Evolutionary conservation across 2,797 vertebrate species (phyloP).

Genomic region (Cyclura pinguis): DNA sequence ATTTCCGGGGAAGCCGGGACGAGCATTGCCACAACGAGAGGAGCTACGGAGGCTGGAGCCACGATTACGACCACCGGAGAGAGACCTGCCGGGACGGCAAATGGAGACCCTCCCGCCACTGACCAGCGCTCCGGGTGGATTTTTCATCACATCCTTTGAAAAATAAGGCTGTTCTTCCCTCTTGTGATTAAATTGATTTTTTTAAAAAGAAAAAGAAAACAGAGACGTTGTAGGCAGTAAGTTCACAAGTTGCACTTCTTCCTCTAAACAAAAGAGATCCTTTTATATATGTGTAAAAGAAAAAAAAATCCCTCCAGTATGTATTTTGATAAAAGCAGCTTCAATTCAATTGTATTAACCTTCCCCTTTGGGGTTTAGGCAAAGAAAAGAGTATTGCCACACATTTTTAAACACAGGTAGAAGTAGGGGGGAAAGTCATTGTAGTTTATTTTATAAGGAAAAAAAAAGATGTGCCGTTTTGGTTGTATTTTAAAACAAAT

Average conservation of each 20-base stretch:
- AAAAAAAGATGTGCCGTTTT: conserved; percentile 29
- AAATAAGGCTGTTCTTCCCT: conserved; percentile 25
- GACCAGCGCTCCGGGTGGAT: not conserved
- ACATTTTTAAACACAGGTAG: conserved; percentile 14
- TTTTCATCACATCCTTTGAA: conserved; percentile 5
- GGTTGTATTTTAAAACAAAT: conserved; percentile 61
- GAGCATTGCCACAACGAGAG: conserved; percentile 83
- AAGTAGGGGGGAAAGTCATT: conserved; percentile 22
- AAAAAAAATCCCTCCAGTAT: not conserved
- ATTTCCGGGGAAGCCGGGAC: conserved; percentile 77
- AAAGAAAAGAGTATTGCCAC: conserved; percentile 48
- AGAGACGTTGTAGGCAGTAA: conserved; percentile 30
- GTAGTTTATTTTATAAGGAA: conserved; percentile 41
- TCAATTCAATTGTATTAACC: conserved; percentile 37
- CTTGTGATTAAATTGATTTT: conserved; percentile 13
- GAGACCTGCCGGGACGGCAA: conserved; percentile 81
- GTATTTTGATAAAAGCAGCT: conserved; percentile 45
- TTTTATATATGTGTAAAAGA: not conserved
- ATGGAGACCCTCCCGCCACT: conserved; percentile 82
- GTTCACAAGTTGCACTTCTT: conserved; percentile 44
- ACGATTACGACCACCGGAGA: conserved; percentile 78
- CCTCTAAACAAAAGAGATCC: not conserved
- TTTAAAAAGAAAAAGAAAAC: not conserved
- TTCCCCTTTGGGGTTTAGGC: conserved; percentile 64
- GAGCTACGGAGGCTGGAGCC: conserved; percentile 77